These are phyloP conservation scores for Drosophila anomalata DNA, from an alignment of 2,888 invertebrate genomes.

Conservation along the genomic window DNA sequence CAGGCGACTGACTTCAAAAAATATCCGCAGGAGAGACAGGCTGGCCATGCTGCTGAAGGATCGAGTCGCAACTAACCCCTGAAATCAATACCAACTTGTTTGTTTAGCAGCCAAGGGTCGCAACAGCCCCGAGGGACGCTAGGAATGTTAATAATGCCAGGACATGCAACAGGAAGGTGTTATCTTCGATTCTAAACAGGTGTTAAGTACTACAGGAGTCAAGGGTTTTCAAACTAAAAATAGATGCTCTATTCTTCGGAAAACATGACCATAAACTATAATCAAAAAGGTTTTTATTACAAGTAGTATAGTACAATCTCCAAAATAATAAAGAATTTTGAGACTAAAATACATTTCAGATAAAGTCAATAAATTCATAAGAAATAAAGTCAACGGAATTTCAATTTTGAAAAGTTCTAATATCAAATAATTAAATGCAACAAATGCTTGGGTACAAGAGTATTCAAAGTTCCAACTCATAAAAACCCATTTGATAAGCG, in stretches of 20 bases:
- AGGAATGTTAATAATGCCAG: not conserved
- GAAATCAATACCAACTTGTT: too few relatives aligned
- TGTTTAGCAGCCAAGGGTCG: not conserved
- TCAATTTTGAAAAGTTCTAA: not conserved
- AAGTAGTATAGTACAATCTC: conserved; percentile 1
- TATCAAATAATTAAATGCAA: not conserved
- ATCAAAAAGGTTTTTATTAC: not conserved
- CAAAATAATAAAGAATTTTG: not conserved
- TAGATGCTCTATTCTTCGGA: not conserved
- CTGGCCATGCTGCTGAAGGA: conserved; percentile 13
- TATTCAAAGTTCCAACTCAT: conserved; percentile 1
- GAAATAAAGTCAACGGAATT: not conserved
- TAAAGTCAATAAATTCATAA: conserved; percentile 15
- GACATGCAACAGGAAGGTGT: conserved; percentile 23
- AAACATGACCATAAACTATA: not conserved
- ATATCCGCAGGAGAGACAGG: conserved; percentile 7
- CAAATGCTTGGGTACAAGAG: not conserved
- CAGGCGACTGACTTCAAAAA: conserved; percentile 28
- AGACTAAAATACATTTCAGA: conserved; percentile 1
- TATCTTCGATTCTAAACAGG: not conserved
- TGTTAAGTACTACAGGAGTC: not conserved
- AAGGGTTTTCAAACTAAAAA: not conserved
- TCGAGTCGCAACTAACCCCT: conserved; percentile 3
- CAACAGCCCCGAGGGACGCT: conserved; percentile 1
- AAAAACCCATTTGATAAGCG: not conserved